These are phyloP conservation scores for Malurus leucopterus DNA, from an alignment of 2,797 vertebrate species.

Conservation along the genomic window DNA sequence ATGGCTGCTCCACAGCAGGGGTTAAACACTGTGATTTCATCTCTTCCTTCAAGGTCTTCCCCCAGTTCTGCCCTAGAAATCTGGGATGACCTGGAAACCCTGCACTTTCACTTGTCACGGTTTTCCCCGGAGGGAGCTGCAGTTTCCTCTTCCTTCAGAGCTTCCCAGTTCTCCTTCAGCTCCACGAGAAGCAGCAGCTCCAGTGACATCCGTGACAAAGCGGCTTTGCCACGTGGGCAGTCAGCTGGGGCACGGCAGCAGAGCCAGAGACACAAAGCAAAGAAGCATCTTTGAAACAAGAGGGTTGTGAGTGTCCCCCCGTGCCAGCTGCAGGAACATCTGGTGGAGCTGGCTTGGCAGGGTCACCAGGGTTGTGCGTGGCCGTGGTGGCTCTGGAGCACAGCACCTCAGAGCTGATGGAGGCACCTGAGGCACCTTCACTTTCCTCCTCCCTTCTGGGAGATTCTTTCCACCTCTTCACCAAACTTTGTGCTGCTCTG, in stretches of 20 bases:
- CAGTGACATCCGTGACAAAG: not conserved
- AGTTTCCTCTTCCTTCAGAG: not conserved
- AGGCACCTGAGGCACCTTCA: not conserved
- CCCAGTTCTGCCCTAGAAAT: not conserved
- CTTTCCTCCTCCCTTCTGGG: not conserved
- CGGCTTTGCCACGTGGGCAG: not conserved
- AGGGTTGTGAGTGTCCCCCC: not conserved
- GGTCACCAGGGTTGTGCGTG: not conserved
- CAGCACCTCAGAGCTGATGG: not conserved
- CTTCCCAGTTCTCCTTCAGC: not conserved
- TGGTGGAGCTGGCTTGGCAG: not conserved
- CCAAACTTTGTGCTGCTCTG: not conserved
- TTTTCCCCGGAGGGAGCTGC: not conserved
- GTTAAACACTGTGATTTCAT: not conserved
- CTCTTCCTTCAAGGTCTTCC: not conserved
- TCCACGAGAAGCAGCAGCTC: not conserved
- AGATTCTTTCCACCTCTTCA: not conserved
- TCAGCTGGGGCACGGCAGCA: not conserved
- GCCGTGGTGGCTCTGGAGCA: accelerated
- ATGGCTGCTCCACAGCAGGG: not conserved
- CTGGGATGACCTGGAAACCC: not conserved
- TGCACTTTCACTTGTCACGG: not conserved
- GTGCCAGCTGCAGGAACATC: conserved; percentile 8
- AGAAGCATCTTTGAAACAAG: not conserved
- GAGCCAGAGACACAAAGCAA: not conserved